Conservation (phyloP, 2,888 invertebrate species). For the Villa cingulata region DNA sequence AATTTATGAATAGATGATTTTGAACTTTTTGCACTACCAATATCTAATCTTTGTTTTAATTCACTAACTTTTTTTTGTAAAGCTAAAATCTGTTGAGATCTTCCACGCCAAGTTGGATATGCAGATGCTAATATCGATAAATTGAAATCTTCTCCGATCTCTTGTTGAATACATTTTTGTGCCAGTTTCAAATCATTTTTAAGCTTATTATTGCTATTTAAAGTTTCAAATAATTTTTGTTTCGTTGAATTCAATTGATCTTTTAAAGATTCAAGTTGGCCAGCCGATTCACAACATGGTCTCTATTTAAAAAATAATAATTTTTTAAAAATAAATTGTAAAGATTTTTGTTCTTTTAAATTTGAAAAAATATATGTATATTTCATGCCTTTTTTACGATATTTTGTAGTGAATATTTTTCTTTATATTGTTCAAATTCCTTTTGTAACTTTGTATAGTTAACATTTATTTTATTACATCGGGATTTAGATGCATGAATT, state of each 20-base stretch:
- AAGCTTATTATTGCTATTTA: constrained; percentile 52
- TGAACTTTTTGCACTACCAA: neutral
- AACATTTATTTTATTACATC: constrained; percentile 21
- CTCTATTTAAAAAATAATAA: neutral
- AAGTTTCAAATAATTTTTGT: constrained; percentile 53
- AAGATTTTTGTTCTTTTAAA: neutral
- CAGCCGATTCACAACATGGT: constrained; percentile 15
- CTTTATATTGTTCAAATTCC: neutral
- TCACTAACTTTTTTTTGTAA: constrained; percentile 55
- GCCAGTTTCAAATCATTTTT: constrained; percentile 58
- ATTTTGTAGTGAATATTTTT: neutral
- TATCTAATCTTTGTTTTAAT: constrained; percentile 45
- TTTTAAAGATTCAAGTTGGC: constrained; percentile 25
- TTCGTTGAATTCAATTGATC: constrained; percentile 45
- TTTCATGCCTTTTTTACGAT: neutral
- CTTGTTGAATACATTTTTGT: constrained; percentile 59
- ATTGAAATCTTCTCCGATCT: constrained; percentile 58
- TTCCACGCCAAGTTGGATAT: constrained; percentile 56
- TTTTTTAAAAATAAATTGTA: too few relatives aligned
- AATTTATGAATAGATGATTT: too few relatives aligned
- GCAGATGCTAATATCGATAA: constrained; percentile 45
- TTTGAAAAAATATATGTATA: neutral
- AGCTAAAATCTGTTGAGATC: constrained; percentile 59
- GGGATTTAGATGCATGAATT: constrained; percentile 24
- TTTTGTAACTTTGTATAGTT: constrained; percentile 13